A percentile compares a stretch with the other conserved stretches of the same genome.
Conservation (phyloP, 2,888 invertebrate genomes). For the Aporophyla nigra region DNA sequence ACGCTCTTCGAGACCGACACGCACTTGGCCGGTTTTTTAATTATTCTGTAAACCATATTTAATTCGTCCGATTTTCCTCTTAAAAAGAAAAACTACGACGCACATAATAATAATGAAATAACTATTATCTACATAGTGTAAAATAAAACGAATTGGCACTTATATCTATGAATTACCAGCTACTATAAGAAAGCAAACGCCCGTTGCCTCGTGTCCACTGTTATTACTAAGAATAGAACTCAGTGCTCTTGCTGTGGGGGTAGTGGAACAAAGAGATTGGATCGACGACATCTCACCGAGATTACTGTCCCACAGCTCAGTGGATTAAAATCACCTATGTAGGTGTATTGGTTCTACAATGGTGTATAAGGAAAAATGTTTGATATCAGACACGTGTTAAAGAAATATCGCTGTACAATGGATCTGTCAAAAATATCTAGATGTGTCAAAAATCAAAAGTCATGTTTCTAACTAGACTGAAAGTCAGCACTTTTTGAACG, state of each 20-base stretch:
- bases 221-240: conserved; percentile 9
- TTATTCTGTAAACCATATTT: not conserved
- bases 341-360: not conserved
- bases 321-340: not conserved
- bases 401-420: not conserved
- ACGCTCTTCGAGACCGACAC: not conserved
- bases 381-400: not conserved
- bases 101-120: not conserved
- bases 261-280: conserved; percentile 41
- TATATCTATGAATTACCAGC: not conserved
- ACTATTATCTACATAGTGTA: not conserved
- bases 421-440: not conserved
- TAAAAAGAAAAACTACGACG: not conserved
- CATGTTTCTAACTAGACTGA: too few relatives aligned
- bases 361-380: not conserved
- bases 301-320: conserved; percentile 16
- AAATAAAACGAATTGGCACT: not conserved
- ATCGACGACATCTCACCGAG: conserved; percentile 30
- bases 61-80: not conserved
- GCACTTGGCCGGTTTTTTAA: not conserved
- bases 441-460: too few relatives aligned
- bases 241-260: not conserved
- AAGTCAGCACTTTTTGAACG: too few relatives aligned
- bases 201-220: not conserved
- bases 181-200: not conserved